A percentile compares a stretch with the other conserved stretches of the same genome.
Conservation (phyloP, 2,888 invertebrate genomes). For the Druceiella hillmani region DNA sequence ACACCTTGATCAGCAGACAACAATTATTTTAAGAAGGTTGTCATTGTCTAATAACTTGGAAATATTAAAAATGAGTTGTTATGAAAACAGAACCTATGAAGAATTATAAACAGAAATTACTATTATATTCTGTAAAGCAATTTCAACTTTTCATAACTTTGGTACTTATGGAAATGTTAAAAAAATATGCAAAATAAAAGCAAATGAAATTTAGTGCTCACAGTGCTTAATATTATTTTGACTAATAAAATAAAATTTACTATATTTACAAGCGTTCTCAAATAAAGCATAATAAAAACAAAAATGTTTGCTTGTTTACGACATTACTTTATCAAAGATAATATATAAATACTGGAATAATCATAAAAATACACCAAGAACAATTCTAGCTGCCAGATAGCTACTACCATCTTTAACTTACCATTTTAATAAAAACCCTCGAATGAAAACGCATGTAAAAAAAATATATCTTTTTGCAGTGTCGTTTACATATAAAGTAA, state of each 20-base stretch:
- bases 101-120: too few relatives aligned
- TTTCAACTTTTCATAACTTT: constrained; percentile 2
- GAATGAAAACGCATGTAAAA: constrained; percentile 42
- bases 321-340: too few relatives aligned
- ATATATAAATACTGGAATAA: neutral
- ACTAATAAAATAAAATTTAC: too few relatives aligned
- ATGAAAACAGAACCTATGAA: too few relatives aligned
- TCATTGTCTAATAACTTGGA: too few relatives aligned
- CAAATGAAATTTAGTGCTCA: too few relatives aligned
- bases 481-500: constrained; percentile 30
- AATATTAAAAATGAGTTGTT: too few relatives aligned
- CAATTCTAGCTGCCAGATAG: neutral
- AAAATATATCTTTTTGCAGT: constrained; percentile 42
- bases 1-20: too few relatives aligned
- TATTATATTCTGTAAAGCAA: constrained; percentile 1
- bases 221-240: too few relatives aligned
- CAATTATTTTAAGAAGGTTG: too few relatives aligned
- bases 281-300: constrained; percentile 6
- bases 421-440: constrained; percentile 37
- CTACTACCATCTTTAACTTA: constrained; percentile 31
- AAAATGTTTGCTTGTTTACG: constrained; percentile 11
- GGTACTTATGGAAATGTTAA: neutral
- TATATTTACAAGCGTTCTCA: neutral
- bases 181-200: too few relatives aligned
- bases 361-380: neutral